phyloP scores from a whole-genome alignment of 2,888 invertebrate genomes.

The Fragum sueziense region DNA sequence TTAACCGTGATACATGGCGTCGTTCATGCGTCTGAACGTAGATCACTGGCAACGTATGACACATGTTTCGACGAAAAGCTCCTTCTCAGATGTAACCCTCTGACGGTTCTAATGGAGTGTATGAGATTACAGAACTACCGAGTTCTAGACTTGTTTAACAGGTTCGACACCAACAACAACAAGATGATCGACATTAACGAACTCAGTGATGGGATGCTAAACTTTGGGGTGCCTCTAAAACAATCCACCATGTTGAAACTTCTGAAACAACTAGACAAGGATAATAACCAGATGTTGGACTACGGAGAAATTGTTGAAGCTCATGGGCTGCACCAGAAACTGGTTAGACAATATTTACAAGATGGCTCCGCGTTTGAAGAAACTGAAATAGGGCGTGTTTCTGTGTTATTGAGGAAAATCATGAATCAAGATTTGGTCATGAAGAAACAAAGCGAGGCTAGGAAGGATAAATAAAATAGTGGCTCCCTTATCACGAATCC shows the following conservation, averaged over 20 bases:
- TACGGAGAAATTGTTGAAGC: conserved; percentile 60
- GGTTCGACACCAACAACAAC: conserved; percentile 60
- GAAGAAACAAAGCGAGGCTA: neutral
- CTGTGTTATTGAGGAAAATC: conserved; percentile 43
- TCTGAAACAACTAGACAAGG: conserved; percentile 57
- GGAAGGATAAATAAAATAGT: no score
- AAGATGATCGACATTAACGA: conserved; percentile 52
- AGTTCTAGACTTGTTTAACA: conserved; percentile 59
- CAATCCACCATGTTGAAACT: conserved; percentile 36
- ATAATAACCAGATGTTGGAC: conserved; percentile 57
- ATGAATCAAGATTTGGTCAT: conserved; percentile 42
- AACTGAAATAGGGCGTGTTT: conserved; percentile 61
- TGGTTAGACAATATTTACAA: conserved; percentile 37
- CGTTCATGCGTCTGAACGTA: conserved; percentile 52
- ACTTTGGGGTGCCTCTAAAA: conserved; percentile 57
- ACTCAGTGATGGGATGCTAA: conserved; percentile 57
- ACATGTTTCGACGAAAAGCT: conserved; percentile 46
- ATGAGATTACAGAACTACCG: conserved; percentile 62
- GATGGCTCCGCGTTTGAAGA: conserved; percentile 45
- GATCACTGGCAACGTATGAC: conserved; percentile 23
- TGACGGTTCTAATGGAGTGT: conserved; percentile 65
- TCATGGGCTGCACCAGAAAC: conserved; percentile 54
- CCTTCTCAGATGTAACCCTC: conserved; percentile 55
- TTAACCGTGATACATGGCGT: conserved; percentile 57
- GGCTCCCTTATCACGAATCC: no score